A percentile compares a stretch with the other conserved stretches of the same genome.
Evolutionary conservation across 1,140 invertebrate species (phyloP).

Genomic region (Antheraea mylitta): DNA sequence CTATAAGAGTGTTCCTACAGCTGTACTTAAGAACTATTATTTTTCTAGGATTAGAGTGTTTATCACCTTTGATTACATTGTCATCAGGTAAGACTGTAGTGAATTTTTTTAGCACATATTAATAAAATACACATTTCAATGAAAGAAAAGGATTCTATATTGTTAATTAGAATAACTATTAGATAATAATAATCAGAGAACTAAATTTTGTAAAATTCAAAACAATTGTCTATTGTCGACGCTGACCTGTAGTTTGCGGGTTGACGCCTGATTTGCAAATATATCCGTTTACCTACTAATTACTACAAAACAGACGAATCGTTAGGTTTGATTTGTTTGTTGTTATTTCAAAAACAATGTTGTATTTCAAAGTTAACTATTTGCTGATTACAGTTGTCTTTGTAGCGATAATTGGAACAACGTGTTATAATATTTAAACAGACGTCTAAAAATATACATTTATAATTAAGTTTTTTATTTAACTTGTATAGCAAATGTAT

Average conservation of each 20-base stretch:
- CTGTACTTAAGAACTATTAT: no score
- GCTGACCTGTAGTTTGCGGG: conserved; percentile 34
- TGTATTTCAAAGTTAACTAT: neutral
- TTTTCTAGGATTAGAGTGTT: no score
- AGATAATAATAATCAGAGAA: neutral
- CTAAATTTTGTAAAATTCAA: neutral
- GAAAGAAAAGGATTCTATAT: neutral
- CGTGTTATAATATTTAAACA: neutral
- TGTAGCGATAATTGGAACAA: neutral
- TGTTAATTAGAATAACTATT: neutral
- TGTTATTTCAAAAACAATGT: neutral
- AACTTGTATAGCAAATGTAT: neutral
- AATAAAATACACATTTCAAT: neutral
- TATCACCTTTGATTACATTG: no score
- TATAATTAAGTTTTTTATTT: neutral
- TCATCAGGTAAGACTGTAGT: no score
- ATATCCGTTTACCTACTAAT: conserved; percentile 10
- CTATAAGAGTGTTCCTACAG: no score
- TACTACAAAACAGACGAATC: neutral
- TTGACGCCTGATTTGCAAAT: conserved; percentile 19
- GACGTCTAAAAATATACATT: neutral
- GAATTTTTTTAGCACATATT: no score
- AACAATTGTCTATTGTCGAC: conserved; percentile 31
- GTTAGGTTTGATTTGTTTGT: neutral
- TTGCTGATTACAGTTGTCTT: neutral